Base-by-base conservation (phyloP, 2,113 vertebrate genomes). In the Dicrurus megarhynchus region DNA sequence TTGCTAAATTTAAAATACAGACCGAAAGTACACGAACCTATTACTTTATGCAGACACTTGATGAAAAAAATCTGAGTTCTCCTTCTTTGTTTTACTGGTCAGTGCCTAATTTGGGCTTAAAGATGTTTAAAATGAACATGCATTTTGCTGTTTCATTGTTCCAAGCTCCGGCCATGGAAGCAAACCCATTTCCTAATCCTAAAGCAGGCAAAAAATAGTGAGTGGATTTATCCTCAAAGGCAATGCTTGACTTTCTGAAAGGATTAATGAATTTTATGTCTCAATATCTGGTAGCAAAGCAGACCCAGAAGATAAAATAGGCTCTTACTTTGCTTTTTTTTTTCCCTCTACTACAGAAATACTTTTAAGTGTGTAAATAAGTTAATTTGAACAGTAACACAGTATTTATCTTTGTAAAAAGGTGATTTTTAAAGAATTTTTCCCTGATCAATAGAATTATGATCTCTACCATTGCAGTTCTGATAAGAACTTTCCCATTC, bases 151-250 rank as follows among this genome's bases (percentile, higher is more conserved):
- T 79, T 87, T 86, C 21, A 4, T 67, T 83, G 18, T 61, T 85
- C 60, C 71, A 68, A 56, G 50, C 17, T 57, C 27, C 5, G 59
- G 35, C 49, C 49, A 4, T 11, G 35, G 47, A 63, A 80, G 23
- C 15, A 87, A 75, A 89, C 6, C 7, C 5, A 9, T 70, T 89
- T 91, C 52, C 37, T 67, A 60, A 74, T 59, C 42, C 63, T 57
- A 64, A 93, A 65, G 10, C 71, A 73, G 75, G 69, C 77, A 55
- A 89, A 53, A 59, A 93, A 85, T 14, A 46, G 23, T 42, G 73
- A 86, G 64, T 90, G 88, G 47, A 55, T 94, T 77, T 90, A 47
- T 47, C 42, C 42, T 74, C 3, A 2, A 80, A 90, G 57, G 39
- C 7, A 67, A 6, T 30, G 9, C 32, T 87, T 55, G 37, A 61